phyloP scores from a whole-genome alignment of 2,797 vertebrate species.

The Odontamblyopus rebecca region DNA sequence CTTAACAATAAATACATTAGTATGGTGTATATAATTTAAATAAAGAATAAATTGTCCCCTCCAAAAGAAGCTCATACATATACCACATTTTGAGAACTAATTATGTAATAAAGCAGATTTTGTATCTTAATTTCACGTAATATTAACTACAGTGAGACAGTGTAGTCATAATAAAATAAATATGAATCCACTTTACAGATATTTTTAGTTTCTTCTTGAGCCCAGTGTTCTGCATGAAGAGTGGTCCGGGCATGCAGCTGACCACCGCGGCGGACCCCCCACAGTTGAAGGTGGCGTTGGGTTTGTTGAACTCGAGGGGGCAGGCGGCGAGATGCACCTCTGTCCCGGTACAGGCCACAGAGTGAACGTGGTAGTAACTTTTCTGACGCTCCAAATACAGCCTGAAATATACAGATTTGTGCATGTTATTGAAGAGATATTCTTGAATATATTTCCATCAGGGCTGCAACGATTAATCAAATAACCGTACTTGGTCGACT shows the following conservation, averaged over 20 bases:
- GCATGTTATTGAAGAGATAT: not conserved
- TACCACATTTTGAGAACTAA: too few species aligned
- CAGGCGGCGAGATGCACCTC: slow-evolving; percentile 93
- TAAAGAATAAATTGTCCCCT: too few species aligned
- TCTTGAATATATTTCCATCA: not conserved
- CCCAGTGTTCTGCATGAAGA: slow-evolving; percentile 67
- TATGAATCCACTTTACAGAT: slow-evolving; percentile 59
- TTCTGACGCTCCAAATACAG: slow-evolving; percentile 85
- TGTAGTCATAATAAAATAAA: too few species aligned
- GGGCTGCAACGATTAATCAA: too few species aligned
- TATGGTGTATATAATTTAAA: too few species aligned
- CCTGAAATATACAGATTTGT: slow-evolving; percentile 64
- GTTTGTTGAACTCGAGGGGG: slow-evolving; percentile 84
- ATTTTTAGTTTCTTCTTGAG: slow-evolving; percentile 83
- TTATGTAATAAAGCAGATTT: not conserved
- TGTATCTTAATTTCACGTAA: not conserved
- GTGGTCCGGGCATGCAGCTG: slow-evolving; percentile 88
- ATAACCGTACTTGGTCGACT: too few species aligned
- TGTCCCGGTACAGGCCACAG: slow-evolving; percentile 84
- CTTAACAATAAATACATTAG: too few species aligned
- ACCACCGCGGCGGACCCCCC: slow-evolving; percentile 82
- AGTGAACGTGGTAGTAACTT: slow-evolving; percentile 84
- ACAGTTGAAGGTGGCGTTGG: slow-evolving; percentile 81
- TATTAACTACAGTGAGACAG: not conserved
- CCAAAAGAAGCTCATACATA: too few species aligned